Conservation (phyloP, 2,113 vertebrate genomes). For the Anolis carolinensis region DNA sequence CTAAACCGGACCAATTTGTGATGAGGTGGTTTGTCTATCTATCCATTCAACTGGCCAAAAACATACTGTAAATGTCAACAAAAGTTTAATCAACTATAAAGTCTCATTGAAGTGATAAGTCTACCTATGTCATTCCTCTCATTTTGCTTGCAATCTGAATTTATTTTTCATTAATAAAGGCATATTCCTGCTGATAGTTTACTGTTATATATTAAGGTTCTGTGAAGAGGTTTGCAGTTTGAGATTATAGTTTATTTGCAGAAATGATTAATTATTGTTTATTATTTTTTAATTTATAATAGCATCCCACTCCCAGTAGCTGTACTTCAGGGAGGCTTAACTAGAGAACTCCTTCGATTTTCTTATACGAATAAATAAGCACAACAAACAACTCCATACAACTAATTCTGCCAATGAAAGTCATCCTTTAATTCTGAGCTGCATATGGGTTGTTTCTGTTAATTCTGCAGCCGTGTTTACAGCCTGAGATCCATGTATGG, state of each 20-base stretch:
- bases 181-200: neutral
- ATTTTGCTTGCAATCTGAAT: neutral
- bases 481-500: neutral
- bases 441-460: neutral
- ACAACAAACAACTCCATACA: neutral
- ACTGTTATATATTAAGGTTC: neutral
- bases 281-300: neutral
- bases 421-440: accelerated
- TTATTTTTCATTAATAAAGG: neutral
- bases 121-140: neutral
- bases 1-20: no score
- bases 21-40: neutral
- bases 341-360: neutral
- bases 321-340: neutral
- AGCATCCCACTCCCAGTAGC: neutral
- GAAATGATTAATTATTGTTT: no score
- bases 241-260: neutral
- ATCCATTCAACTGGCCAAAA: neutral
- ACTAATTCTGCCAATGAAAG: neutral
- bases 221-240: neutral
- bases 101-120: neutral
- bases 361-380: neutral
- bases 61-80: neutral
- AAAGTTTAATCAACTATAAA: neutral
- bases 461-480: neutral